These are phyloP conservation scores for Indicator maculatus DNA, from an alignment of 2,113 vertebrate species.

Conservation along the genomic window DNA sequence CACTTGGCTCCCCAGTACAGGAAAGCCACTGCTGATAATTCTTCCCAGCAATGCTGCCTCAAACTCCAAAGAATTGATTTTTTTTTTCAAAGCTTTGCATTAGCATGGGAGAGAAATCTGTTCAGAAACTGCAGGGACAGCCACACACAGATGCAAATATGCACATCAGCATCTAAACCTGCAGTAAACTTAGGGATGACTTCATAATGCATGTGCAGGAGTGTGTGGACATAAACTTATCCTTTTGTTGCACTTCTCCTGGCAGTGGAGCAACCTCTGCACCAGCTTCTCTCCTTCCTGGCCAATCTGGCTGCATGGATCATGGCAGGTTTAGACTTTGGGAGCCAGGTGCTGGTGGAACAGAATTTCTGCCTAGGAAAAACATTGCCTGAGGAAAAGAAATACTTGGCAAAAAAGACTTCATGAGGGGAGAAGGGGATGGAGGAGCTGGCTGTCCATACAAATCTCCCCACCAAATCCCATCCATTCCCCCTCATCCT, in stretches of 20 bases:
- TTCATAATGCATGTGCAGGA: not conserved
- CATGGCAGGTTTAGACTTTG: not conserved
- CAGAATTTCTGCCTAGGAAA: not conserved
- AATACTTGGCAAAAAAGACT: not conserved
- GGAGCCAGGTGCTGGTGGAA: not conserved
- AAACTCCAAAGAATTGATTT: constrained; percentile 20
- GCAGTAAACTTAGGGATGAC: not conserved
- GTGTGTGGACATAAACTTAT: not conserved
- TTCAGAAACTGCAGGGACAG: not conserved
- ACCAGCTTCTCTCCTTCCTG: not conserved
- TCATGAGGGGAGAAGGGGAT: not conserved
- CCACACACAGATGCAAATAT: not conserved
- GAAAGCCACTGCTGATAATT: constrained; percentile 23
- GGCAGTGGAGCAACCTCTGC: not conserved
- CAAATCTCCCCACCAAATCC: not conserved
- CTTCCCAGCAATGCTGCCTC: not conserved
- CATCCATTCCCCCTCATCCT: too few relatives aligned
- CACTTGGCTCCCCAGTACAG: not conserved
- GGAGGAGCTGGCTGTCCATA: not conserved
- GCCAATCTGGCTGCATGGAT: not conserved
- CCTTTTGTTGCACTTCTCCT: not conserved
- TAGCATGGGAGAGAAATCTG: not conserved
- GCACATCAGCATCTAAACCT: not conserved
- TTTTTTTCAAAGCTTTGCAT: constrained; percentile 24
- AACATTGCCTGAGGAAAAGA: not conserved